Percentiles rank a stretch among this genome's conserved stretches.
phyloP scores from a whole-genome alignment of 1,140 invertebrate species.

The Philaenus spumarius region DNA sequence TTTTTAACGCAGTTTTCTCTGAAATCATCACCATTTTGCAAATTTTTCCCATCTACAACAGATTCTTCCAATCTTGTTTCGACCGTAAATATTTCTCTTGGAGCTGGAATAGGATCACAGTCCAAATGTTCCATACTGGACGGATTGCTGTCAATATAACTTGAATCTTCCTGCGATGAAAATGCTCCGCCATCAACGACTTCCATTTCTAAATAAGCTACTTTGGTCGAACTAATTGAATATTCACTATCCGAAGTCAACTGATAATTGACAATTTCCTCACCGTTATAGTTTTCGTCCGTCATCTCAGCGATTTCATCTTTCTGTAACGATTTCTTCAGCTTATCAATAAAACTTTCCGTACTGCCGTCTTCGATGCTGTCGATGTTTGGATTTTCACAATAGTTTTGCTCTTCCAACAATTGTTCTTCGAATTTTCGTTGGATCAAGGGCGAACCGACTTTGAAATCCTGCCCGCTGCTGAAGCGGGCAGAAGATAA shows the following conservation, averaged over 20 bases:
- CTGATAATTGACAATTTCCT: conserved; percentile 7
- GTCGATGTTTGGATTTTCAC: conserved; percentile 1
- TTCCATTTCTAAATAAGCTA: conserved; percentile 18
- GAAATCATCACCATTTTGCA: neutral
- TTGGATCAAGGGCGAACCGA: conserved; percentile 59
- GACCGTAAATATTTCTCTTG: neutral
- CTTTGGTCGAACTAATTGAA: conserved; percentile 8
- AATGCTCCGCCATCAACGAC: conserved; percentile 10
- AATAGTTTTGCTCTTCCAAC: neutral
- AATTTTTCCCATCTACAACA: too few relatives aligned
- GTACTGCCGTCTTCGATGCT: conserved; percentile 1
- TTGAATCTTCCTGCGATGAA: conserved; percentile 8
- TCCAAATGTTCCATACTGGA: conserved; percentile 13
- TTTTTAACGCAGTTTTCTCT: conserved; percentile 9
- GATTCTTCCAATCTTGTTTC: neutral
- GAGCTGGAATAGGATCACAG: conserved; percentile 2
- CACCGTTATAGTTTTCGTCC: neutral
- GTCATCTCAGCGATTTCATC: neutral
- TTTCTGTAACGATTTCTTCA: conserved; percentile 14
- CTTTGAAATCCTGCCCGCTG: conserved; percentile 61
- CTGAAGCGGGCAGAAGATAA: conserved; percentile 77
- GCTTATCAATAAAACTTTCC: conserved; percentile 18
- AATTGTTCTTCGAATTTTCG: conserved; percentile 45
- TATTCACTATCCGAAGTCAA: neutral
- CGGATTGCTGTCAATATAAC: conserved; percentile 10